Base-by-base conservation (phyloP, 1,140 invertebrate genomes). In the Mya arenaria region DNA sequence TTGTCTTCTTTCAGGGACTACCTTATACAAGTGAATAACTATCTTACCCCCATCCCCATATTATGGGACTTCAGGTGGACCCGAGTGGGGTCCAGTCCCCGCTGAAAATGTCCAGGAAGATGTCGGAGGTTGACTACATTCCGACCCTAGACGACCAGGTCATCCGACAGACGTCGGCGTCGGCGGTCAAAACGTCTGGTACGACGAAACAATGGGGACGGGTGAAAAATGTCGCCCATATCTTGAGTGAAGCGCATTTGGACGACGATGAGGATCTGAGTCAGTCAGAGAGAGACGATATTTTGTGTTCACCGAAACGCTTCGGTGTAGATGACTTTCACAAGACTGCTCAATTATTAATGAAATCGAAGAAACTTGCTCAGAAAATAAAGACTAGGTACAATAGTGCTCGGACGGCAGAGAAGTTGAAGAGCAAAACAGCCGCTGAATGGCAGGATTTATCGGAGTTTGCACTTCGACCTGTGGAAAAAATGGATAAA, bases 221-320 rank as follows among this genome's bases (percentile, higher is more conserved):
- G 37, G 68, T 80, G 28, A 80, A 68, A 71, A 68, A 71, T 34
- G 66, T 80, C 0, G 77, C 77, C 28, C 62, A 80, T 17, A 80
- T 80, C 5, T 65, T 48, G 58, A 78, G 34, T 23, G 56, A 62
- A 10, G n/a, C 25, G 28, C 41, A 36, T 4, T 36, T 30, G 39
- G 74, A 66, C 30, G n/a, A 36, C n/a, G n/a, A 23, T 23, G n/a
- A 62, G 19, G 44, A 48, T 15, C 15, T 5, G 10, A 65, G 2
- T 25, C 44, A 55, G 32, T 39, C 36, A 0, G 75, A 68, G 3
- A 3, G 23, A 19, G n/a, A n/a, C n/a, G n/a, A n/a, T n/a, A n/a
- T n/a, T n/a, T n/a, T n/a, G n/a, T n/a, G n/a, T n/a, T n/a, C n/a
- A n/a, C 23, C 17, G 48, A 5, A 30, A 19, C 66, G 68, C 23